Evolutionary conservation across 2,113 vertebrate genomes (phyloP).

Genomic region (Phaethon lepturus): DNA sequence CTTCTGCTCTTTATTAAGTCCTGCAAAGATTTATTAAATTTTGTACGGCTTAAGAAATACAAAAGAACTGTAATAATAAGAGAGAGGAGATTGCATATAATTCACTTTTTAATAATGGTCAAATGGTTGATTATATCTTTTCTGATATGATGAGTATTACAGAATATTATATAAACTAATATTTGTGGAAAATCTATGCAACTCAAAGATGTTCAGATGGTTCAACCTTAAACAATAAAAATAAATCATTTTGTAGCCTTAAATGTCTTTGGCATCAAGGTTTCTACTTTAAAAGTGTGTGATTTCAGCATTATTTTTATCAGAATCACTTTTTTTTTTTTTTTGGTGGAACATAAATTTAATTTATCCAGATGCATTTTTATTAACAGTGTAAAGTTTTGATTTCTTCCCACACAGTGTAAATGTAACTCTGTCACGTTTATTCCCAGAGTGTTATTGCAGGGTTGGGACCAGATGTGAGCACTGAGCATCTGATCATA

Average conservation of each 20-base stretch:
- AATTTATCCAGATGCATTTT: neutral
- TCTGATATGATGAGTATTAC: slow-evolving; percentile 40
- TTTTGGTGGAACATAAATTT: neutral
- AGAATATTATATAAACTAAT: slow-evolving; percentile 38
- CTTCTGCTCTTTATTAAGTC: slow-evolving; percentile 75
- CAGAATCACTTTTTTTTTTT: neutral
- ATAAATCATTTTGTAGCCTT: neutral
- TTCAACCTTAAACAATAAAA: neutral
- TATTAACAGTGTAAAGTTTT: neutral
- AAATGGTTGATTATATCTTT: slow-evolving; percentile 56
- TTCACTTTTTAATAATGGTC: slow-evolving; percentile 72
- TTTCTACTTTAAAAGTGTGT: neutral
- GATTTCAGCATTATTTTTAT: neutral
- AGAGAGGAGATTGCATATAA: slow-evolving; percentile 53
- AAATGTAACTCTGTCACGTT: neutral
- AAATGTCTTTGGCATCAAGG: neutral
- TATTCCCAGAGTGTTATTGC: neutral
- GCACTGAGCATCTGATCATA: neutral
- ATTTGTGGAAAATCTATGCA: slow-evolving; percentile 19
- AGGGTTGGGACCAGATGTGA: neutral
- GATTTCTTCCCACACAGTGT: neutral
- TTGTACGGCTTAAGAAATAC: slow-evolving; percentile 65
- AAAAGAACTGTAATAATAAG: slow-evolving; percentile 67
- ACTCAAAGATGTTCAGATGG: neutral
- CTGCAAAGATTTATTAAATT: slow-evolving; percentile 76